Percentiles rank a stretch among this genome's conserved stretches.
These are phyloP conservation scores for Ochropacha duplaris DNA, from an alignment of 2,888 invertebrate species.

Conservation along the genomic window DNA sequence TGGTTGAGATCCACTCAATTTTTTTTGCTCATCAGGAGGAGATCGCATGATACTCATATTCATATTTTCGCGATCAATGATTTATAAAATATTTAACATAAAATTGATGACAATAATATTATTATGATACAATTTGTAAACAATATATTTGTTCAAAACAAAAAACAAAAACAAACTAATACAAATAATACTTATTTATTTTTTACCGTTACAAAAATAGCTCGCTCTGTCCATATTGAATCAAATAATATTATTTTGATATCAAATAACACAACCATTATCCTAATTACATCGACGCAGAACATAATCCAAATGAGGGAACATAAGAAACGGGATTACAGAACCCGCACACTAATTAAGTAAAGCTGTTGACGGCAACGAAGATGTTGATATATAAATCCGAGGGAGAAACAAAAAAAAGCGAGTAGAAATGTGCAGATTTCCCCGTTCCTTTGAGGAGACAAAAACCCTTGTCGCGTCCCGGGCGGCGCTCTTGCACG, in stretches of 20 bases:
- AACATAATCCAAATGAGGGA: background rate
- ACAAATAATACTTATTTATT: too few species aligned
- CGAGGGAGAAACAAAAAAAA: slow-evolving; percentile 32
- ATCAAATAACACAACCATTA: background rate
- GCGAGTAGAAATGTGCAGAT: slow-evolving; percentile 58
- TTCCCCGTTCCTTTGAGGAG: slow-evolving; percentile 63
- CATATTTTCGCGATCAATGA: too few species aligned
- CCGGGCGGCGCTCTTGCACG: slow-evolving; percentile 33
- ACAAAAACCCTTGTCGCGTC: slow-evolving; percentile 60
- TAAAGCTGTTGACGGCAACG: slow-evolving; percentile 36
- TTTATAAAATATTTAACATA: too few species aligned
- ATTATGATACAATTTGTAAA: too few species aligned
- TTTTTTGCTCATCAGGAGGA: too few species aligned
- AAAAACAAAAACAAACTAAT: too few species aligned
- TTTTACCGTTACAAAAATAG: too few species aligned
- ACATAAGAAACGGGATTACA: slow-evolving; percentile 1
- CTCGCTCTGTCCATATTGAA: background rate
- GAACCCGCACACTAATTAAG: slow-evolving; percentile 41
- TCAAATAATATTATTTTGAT: background rate
- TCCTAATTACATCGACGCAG: background rate
- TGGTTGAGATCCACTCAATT: too few species aligned
- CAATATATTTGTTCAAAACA: too few species aligned
- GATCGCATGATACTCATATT: too few species aligned
- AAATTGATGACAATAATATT: too few species aligned
- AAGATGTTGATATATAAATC: slow-evolving; percentile 27